Evolutionary conservation across 2,888 invertebrate genomes (phyloP).

Genomic region (Harpalus rubripes): DNA sequence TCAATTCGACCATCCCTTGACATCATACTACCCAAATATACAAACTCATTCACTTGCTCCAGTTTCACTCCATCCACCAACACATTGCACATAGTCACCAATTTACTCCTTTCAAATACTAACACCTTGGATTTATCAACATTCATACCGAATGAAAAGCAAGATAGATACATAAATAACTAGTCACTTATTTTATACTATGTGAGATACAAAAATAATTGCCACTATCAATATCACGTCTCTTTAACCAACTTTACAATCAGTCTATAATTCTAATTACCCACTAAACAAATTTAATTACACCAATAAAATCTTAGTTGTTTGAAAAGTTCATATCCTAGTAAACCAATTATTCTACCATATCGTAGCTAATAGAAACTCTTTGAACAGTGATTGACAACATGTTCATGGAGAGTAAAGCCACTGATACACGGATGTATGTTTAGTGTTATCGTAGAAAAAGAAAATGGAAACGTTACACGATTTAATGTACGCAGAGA

Average conservation of each 20-base stretch:
- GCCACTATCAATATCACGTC: neutral
- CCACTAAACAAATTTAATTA: neutral
- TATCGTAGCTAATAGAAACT: neutral
- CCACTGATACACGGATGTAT: neutral
- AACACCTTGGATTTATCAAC: too few relatives aligned
- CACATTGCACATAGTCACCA: too few relatives aligned
- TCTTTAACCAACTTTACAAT: neutral
- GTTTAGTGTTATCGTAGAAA: conserved; percentile 10
- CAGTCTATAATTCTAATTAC: neutral
- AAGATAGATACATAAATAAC: too few relatives aligned
- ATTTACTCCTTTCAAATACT: too few relatives aligned
- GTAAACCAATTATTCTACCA: conserved; percentile 9
- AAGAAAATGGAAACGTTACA: conserved; percentile 15
- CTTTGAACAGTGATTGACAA: neutral
- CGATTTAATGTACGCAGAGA: neutral
- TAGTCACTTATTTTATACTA: too few relatives aligned
- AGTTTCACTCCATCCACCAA: too few relatives aligned
- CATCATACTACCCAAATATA: too few relatives aligned
- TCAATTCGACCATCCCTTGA: too few relatives aligned
- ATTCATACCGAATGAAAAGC: too few relatives aligned
- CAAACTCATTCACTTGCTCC: too few relatives aligned
- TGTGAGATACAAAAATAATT: neutral
- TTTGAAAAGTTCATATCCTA: neutral
- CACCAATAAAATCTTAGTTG: neutral
- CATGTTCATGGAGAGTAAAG: neutral